Evolutionary conservation across 1,140 invertebrate genomes (phyloP).

Genomic region (Bombus superbus): DNA sequence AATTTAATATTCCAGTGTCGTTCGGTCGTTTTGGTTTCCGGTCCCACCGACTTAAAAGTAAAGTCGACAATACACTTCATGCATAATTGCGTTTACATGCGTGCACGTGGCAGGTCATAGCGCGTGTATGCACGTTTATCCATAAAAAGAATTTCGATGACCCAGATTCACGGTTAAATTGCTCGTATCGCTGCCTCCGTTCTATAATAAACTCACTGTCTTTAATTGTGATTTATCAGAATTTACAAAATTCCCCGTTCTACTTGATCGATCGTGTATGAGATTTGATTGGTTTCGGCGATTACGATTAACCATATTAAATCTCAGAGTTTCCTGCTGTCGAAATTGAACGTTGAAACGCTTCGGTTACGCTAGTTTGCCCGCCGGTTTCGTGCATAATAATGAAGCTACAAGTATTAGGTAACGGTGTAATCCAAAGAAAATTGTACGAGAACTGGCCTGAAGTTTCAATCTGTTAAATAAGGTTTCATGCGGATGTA

Average conservation of each 20-base stretch:
- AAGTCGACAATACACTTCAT: constrained; percentile 26
- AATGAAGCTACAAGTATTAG: constrained; percentile 1
- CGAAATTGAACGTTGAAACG: background rate
- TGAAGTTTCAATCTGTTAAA: background rate
- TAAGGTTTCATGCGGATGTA: background rate
- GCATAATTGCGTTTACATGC: background rate
- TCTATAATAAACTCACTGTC: background rate
- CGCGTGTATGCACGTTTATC: background rate
- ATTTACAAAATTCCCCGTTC: background rate
- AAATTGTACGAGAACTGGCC: constrained; percentile 10
- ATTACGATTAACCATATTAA: constrained; percentile 15
- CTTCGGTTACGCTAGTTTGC: background rate
- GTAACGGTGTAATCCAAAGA: background rate
- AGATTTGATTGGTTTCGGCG: constrained; percentile 6
- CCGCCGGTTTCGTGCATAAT: background rate
- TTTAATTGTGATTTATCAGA: constrained; percentile 30
- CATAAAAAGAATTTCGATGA: constrained; percentile 4
- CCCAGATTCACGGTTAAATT: background rate
- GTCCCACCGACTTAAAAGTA: constrained; percentile 28
- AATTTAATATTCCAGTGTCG: constrained; percentile 4
- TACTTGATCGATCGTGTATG: background rate
- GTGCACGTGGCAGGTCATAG: background rate
- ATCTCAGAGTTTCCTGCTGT: background rate
- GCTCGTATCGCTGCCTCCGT: background rate
- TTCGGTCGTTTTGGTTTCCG: constrained; percentile 23